These are phyloP conservation scores for Trachymyrmex septentrionalis DNA, from an alignment of 1,140 invertebrate species.

Conservation along the genomic window DNA sequence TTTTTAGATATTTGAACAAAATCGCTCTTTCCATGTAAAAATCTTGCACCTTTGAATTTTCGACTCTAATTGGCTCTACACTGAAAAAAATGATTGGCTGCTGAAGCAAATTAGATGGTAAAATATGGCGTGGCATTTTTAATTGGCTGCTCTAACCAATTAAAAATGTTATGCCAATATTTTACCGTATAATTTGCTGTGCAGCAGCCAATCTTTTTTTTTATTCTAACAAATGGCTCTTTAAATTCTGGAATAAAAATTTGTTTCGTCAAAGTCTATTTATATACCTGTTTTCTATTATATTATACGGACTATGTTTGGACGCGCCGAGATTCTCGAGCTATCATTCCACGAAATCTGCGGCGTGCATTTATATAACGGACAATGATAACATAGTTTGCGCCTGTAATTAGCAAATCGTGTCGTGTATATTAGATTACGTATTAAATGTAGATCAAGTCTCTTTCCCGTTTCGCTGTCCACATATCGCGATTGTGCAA, in stretches of 20 bases:
- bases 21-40: not conserved
- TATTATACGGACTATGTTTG: not conserved
- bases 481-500: constrained; percentile 42
- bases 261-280: not conserved
- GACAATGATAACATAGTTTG: constrained; percentile 28
- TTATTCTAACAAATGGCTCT: not conserved
- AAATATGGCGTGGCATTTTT: too few species aligned
- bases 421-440: not conserved
- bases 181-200: too few species aligned
- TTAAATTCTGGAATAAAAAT: not conserved
- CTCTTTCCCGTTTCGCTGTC: constrained; percentile 22
- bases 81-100: too few species aligned
- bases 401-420: constrained; percentile 8
- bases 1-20: too few species aligned
- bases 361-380: constrained; percentile 38
- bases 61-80: not conserved
- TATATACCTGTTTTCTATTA: not conserved
- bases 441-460: constrained; percentile 38
- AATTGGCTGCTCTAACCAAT: too few species aligned
- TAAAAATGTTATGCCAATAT: too few species aligned
- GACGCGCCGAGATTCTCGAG: not conserved
- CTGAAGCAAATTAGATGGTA: too few species aligned
- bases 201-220: too few species aligned
- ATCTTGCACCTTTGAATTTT: not conserved
- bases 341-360: not conserved